phyloP scores from a whole-genome alignment of 2,113 vertebrate genomes.

The Oreocharis arfaki region DNA sequence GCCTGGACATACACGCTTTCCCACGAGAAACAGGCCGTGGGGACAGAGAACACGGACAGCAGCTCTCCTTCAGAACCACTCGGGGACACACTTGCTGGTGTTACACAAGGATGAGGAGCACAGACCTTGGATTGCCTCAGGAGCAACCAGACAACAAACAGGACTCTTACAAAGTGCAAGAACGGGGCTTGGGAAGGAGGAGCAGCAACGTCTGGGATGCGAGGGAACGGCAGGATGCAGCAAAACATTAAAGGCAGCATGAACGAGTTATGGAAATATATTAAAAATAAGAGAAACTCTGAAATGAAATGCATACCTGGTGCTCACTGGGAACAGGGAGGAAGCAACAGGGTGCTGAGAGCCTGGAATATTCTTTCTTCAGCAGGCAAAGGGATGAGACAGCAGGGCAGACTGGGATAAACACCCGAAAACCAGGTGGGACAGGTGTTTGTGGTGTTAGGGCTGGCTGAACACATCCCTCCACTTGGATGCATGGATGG shows the following conservation, averaged over 20 bases:
- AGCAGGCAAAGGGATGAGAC: not conserved
- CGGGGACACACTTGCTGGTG: not conserved
- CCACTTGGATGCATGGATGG: fast-evolving
- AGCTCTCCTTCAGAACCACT: not conserved
- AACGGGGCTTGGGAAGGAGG: not conserved
- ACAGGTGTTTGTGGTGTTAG: fast-evolving
- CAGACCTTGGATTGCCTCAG: not conserved
- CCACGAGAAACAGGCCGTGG: fast-evolving
- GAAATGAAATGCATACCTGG: not conserved
- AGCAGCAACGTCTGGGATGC: not conserved
- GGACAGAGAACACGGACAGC: fast-evolving
- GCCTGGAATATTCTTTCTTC: not conserved
- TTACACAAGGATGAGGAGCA: not conserved
- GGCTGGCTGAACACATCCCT: not conserved
- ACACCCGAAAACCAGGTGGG: not conserved
- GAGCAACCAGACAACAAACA: not conserved
- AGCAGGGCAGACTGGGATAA: not conserved
- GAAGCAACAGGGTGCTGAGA: not conserved
- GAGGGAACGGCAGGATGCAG: not conserved
- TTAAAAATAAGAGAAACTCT: conserved; percentile 9
- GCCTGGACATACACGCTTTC: fast-evolving
- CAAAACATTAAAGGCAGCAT: not conserved
- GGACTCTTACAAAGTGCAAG: not conserved
- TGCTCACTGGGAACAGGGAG: not conserved
- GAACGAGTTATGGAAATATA: conserved; percentile 36